Evolutionary conservation across 1,140 invertebrate genomes (phyloP).

Genomic region (Batillaria attramentaria): DNA sequence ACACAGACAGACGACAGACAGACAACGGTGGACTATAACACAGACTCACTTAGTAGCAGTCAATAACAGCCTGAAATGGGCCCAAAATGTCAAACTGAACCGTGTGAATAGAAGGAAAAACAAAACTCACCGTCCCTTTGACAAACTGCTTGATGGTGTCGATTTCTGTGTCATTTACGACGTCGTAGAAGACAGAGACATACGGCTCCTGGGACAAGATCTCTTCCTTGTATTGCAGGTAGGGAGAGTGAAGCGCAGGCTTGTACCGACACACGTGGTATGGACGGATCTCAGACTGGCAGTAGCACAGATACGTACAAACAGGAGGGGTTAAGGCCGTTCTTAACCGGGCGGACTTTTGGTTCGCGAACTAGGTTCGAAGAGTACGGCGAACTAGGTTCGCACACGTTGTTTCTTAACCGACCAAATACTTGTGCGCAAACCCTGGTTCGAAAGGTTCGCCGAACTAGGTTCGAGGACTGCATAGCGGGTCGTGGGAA

Average conservation of each 20-base stretch:
- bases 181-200: conserved; percentile 17
- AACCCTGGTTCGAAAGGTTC: too few species aligned
- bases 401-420: too few species aligned
- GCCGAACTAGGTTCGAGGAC: too few species aligned
- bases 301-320: not conserved
- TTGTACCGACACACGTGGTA: conserved; percentile 28
- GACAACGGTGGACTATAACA: too few species aligned
- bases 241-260: not conserved
- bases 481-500: too few species aligned
- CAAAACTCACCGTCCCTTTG: conserved; percentile 1
- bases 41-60: too few species aligned
- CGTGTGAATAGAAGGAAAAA: too few species aligned
- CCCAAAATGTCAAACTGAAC: too few species aligned
- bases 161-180: conserved; percentile 4
- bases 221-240: conserved; percentile 24
- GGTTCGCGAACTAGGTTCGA: not conserved
- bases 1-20: too few species aligned
- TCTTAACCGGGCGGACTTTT: not conserved
- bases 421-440: too few species aligned
- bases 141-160: not conserved
- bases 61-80: too few species aligned
- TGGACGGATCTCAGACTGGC: not conserved
- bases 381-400: not conserved
- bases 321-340: not conserved
- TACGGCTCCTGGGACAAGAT: conserved; percentile 23